Percentiles rank a stretch among this genome's conserved stretches.
Conservation (phyloP, 2,888 invertebrate species). For the Eupithecia inturbata region DNA sequence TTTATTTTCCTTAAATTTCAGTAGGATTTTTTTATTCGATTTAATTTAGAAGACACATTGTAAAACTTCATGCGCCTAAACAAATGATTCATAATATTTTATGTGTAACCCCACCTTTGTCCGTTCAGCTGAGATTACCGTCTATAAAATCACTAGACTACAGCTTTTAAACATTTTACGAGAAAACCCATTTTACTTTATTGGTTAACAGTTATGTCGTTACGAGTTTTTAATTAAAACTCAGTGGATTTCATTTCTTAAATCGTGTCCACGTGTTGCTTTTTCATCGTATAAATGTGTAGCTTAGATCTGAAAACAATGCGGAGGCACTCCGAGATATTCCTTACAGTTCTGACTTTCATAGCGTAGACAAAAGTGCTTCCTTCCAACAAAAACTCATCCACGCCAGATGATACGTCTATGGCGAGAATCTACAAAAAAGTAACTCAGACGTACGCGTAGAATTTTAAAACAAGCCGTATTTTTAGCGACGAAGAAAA, state of each 20-base stretch:
- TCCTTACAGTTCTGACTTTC: constrained; percentile 82
- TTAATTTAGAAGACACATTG: constrained; percentile 49
- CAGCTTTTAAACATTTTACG: constrained; percentile 56
- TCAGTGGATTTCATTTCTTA: constrained; percentile 75
- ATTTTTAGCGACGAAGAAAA: constrained; percentile 75
- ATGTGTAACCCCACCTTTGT: constrained; percentile 56
- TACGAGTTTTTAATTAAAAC: constrained; percentile 70
- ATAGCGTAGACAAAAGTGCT: constrained; percentile 79
- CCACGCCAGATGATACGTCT: constrained; percentile 82
- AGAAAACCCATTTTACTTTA: constrained; percentile 62
- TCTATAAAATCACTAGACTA: constrained; percentile 59
- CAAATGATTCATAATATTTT: constrained; percentile 64
- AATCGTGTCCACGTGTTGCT: constrained; percentile 73
- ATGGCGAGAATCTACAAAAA: constrained; percentile 82
- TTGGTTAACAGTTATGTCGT: constrained; percentile 61
- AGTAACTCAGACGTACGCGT: constrained; percentile 69
- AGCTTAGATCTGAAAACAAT: constrained; percentile 79
- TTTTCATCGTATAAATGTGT: constrained; percentile 63
- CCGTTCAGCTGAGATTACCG: constrained; percentile 56
- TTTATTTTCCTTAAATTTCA: constrained; percentile 44
- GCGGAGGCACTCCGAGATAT: constrained; percentile 69
- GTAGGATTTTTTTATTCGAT: constrained; percentile 13
- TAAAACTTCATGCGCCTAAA: constrained; percentile 54
- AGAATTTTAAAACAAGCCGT: constrained; percentile 75
- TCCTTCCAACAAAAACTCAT: constrained; percentile 83